Evolutionary conservation across 2,113 vertebrate genomes (phyloP), one percentile per base, ranked within the genome.

Genomic region (Ophthalmolycus amberensis): DNA sequence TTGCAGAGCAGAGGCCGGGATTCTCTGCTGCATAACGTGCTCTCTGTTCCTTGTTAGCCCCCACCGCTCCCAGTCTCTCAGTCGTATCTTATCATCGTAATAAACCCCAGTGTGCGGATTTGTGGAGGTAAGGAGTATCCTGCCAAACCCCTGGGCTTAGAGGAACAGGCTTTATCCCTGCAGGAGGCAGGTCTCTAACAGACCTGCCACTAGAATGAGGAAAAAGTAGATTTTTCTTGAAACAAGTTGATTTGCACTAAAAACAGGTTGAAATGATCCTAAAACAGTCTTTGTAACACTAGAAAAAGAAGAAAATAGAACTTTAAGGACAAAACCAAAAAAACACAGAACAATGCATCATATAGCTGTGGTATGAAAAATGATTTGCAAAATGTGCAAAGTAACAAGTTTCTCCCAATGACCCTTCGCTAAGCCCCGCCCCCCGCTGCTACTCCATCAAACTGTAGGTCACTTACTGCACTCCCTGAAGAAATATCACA

Each of bases 21-120:
- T 44, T 64, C 37, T 64, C 46, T 40, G 8, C 32, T 65, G 52
- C 71, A 52, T 54, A 72, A 63, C 60, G 22, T 67, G 9, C 20
- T 63, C 70, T 67, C 60, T 75, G 18, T 75, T 60, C 9, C n/a
- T 54, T 54, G 40, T 65, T 71, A 44, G 38, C 50, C 44, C 29
- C n/a, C 42, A 3, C 70, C 56, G 52, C 58, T 75, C n/a, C 4
- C 37, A 2, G 1, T 56, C 34, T 18, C 52, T 0, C 29, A 22
- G 48, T 76, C 60, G 20, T 54, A 79, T 84, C 58, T 75, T 75
- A 37, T 71, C 60, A 25, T 48, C 59, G 79, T 71, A 42, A 68
- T 54, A 84, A 77, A 68, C 34, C 42, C 40, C 62, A 66, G 29
- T 22, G 69, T 80, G 60, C 18, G 46, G 80, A 37, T 42, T 18